Evolutionary conservation across 2,797 vertebrate species (phyloP), one percentile per base, ranked within the genome.

Genomic region (Falco naumanni): DNA sequence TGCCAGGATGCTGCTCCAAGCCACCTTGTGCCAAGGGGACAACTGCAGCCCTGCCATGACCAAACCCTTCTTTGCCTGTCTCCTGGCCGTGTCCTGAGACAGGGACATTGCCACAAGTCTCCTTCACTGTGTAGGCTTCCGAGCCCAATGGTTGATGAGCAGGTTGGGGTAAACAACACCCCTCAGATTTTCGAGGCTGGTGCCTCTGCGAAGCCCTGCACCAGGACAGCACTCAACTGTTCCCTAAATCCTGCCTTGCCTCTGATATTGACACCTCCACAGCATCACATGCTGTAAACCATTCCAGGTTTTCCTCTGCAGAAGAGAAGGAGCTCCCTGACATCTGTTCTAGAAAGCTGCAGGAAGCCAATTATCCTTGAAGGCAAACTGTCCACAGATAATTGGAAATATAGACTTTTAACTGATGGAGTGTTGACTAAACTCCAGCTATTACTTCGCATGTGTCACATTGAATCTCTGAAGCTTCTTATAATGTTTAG

Each of bases 391-490:
- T 93, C 95, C 54, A 0, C 89, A 90, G 91, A 84, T 96, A 97
- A 97, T 96, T 97, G 95, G 97, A 95, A 97, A 93, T 96, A 96
- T 43, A 96, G 96, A 96, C 95, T 97, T 97, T 93, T 91, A 97
- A 94, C 60, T 92, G 95, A 97, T 79, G 91, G 95, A 95, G 69
- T 95, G 96, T 97, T 97, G 96, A 87, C 95, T 87, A 89, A 97
- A 92, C 88, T 85, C 84, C 91, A 91, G 84, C 78, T 94, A 93
- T 84, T 88, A 69, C 94, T 92, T 92, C 10, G 0, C 82, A 54
- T 59, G 87, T 95, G 96, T 96, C 94, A 96, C 91, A 88, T 14
- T 24, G 50, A 93, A 94, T 94, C 82, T 95, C 48, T 10, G 91
- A 87, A 93, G 87, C 85, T 76, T 53, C 93, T 95, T 93, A 71